These are phyloP conservation scores for Melanotaenia maccullochi DNA, from an alignment of 2,797 vertebrate species.

Conservation along the genomic window DNA sequence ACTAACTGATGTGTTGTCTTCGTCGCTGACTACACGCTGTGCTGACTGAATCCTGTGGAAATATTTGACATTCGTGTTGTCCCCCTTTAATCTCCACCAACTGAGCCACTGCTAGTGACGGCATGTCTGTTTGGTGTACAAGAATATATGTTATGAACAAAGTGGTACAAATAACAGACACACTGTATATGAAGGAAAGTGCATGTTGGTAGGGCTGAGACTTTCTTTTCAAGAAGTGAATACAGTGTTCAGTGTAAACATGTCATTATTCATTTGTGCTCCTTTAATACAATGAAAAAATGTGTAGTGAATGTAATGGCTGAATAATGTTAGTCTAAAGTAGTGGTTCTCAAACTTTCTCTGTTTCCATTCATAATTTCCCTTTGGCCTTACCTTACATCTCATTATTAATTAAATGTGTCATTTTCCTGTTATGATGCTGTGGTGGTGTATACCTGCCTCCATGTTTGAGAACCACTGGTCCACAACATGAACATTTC, in stretches of 20 bases:
- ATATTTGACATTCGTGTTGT: slow-evolving; percentile 12
- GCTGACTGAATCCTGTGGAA: slow-evolving; percentile 62
- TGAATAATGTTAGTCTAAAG: slow-evolving; percentile 25
- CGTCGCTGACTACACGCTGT: slow-evolving; percentile 23
- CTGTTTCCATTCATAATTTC: background rate
- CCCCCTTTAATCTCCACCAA: slow-evolving; percentile 24
- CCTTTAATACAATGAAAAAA: slow-evolving; percentile 31
- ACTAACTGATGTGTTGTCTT: slow-evolving; percentile 37
- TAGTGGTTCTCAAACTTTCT: background rate
- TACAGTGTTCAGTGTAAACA: slow-evolving; percentile 63
- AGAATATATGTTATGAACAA: slow-evolving; percentile 56
- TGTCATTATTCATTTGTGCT: slow-evolving; percentile 19
- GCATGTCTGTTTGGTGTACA: slow-evolving; percentile 10
- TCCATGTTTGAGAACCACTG: background rate
- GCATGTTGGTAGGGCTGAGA: slow-evolving; percentile 20
- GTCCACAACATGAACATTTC: slow-evolving; percentile 54
- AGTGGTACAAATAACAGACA: slow-evolving; percentile 28
- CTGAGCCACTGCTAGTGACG: slow-evolving; percentile 44
- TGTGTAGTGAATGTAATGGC: slow-evolving; percentile 30
- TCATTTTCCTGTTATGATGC: background rate
- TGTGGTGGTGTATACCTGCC: background rate
- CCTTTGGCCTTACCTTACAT: background rate
- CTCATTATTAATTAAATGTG: too few species aligned
- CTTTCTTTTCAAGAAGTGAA: slow-evolving; percentile 33
- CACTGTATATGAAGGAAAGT: slow-evolving; percentile 36